Conservation (phyloP, 2,888 invertebrate genomes). For the Dendrolimus pini region DNA sequence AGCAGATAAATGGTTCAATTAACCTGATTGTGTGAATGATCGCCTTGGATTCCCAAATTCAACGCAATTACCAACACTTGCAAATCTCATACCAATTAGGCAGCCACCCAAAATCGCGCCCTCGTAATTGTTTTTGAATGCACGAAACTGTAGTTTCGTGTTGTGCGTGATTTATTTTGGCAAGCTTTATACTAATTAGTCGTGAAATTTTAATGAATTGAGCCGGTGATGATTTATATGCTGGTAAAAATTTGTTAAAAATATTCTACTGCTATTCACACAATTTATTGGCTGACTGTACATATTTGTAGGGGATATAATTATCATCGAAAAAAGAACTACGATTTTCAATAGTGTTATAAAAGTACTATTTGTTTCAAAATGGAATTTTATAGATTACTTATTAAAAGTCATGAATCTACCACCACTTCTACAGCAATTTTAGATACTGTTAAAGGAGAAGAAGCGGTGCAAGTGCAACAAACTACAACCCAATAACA, state of each 20-base stretch:
- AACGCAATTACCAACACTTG: constrained; percentile 72
- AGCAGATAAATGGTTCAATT: constrained; percentile 72
- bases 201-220: constrained; percentile 14
- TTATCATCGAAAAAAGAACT: too few relatives aligned
- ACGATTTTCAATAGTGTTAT: too few relatives aligned
- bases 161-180: constrained; percentile 57
- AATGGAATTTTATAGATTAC: too few relatives aligned
- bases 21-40: constrained; percentile 74
- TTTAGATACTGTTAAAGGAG: too few relatives aligned
- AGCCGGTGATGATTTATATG: constrained; percentile 2
- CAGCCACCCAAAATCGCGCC: constrained; percentile 68
- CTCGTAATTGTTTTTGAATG: constrained; percentile 73
- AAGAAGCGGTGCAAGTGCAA: too few relatives aligned
- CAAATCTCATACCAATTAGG: constrained; percentile 77
- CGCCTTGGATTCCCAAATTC: constrained; percentile 63
- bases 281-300: too few relatives aligned
- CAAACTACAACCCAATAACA: too few relatives aligned
- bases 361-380: too few relatives aligned
- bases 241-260: background rate
- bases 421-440: too few relatives aligned
- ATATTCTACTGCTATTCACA: too few relatives aligned
- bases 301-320: too few relatives aligned
- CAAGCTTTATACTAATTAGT: constrained; percentile 24
- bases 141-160: constrained; percentile 50
- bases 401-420: too few relatives aligned